Evolutionary conservation across 2,797 vertebrate genomes (phyloP).

Genomic region (Atherinosoma microstoma): DNA sequence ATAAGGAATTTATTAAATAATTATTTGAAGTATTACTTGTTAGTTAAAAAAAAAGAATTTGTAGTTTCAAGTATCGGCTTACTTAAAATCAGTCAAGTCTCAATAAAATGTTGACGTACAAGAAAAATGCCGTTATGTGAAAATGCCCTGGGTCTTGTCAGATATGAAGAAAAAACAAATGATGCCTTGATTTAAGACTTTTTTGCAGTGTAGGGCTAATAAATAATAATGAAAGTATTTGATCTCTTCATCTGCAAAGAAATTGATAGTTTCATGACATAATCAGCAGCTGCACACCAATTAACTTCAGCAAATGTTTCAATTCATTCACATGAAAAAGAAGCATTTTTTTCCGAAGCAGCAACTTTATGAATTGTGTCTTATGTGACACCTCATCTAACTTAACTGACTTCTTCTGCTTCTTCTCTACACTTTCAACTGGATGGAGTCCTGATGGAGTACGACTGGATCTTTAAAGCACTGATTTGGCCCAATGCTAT

Average conservation of each 20-base stretch:
- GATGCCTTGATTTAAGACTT: not conserved
- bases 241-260: not conserved
- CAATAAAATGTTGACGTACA: not conserved
- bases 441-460: not conserved
- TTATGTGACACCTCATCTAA: not conserved
- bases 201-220: not conserved
- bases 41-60: no score
- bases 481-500: constrained; percentile 14
- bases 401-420: not conserved
- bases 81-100: no score
- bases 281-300: not conserved
- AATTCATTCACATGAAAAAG: no score
- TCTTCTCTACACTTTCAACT: not conserved
- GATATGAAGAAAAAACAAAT: not conserved
- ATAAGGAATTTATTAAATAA: no score
- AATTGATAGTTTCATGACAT: not conserved
- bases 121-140: not conserved
- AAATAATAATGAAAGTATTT: not conserved
- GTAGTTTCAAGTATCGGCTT: no score
- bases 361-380: no score
- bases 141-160: not conserved
- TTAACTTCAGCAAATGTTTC: not conserved
- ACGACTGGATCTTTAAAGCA: not conserved
- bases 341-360: no score
- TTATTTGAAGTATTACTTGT: no score